Percentiles rank a stretch among this genome's conserved stretches.
These are phyloP conservation scores for Ochlodes sylvanus DNA, from an alignment of 2,888 invertebrate species.

Conservation along the genomic window DNA sequence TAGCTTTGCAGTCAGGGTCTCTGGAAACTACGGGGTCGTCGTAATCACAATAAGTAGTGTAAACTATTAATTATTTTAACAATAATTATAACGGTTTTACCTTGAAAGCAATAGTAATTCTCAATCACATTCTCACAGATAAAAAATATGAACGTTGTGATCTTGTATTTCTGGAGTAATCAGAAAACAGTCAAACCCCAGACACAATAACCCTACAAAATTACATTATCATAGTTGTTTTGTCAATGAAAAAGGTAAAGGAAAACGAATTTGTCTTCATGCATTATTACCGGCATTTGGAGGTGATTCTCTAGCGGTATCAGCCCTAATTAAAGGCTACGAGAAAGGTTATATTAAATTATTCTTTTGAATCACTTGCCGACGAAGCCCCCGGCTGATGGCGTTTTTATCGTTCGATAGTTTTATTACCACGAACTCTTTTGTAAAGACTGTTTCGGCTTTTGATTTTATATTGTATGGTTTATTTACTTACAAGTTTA, in stretches of 20 bases:
- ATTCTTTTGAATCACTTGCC: conserved; percentile 12
- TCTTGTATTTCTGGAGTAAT: too few species aligned
- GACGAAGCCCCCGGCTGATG: conserved; percentile 9
- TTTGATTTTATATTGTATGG: not conserved
- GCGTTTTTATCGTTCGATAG: conserved; percentile 9
- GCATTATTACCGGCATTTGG: conserved; percentile 1
- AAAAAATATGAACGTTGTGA: too few species aligned
- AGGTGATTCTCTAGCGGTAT: conserved; percentile 2
- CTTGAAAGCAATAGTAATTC: too few species aligned
- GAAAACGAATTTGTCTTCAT: not conserved
- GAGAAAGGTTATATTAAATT: conserved; percentile 17
- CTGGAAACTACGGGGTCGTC: too few species aligned
- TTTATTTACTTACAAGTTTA: conserved; percentile 2
- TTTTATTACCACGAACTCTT: conserved; percentile 2
- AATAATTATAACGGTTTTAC: too few species aligned
- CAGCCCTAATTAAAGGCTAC: conserved; percentile 12
- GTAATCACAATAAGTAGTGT: too few species aligned
- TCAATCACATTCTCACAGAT: too few species aligned
- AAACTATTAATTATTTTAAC: too few species aligned
- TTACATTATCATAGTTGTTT: not conserved
- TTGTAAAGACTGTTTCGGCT: not conserved
- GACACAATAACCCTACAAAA: not conserved
- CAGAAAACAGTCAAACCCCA: not conserved
- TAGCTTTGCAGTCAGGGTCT: too few species aligned
- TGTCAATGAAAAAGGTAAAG: not conserved